Base-by-base conservation (phyloP, 1,140 invertebrate species). In the Scaptomyza graminum region DNA sequence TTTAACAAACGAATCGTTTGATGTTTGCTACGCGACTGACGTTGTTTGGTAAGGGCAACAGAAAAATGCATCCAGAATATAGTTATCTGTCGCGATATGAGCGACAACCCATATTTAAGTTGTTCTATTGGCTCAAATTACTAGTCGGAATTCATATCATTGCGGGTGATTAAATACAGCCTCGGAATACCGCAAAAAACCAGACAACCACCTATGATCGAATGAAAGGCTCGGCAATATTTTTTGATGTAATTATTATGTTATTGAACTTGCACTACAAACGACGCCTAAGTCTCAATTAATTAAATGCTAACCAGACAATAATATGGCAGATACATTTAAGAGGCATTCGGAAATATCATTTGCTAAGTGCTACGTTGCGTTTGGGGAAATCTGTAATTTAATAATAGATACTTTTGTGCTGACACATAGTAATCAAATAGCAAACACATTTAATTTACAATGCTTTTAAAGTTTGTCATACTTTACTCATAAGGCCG, bases 21-120 rank as follows among this genome's bases (percentile, higher is more conserved):
- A 59, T 59, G 16, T 61, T 18, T 39, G 9, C 34, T 49, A 56
- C 50, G 64, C 41, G 60, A 77, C 64, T 81, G 63, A 73, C 49
- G 46, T 46, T 22, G 37, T 22, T 22, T 22, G 18, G 18, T 22
- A 3, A 22, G 5, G 16, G 37, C 3, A 41, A 41, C 13, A 52
- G 47, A 15, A 67, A 34, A 25, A 5, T 15, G 22, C 12, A 13
- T 6, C 8, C 8, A 22, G 39, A 47, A 6, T 39, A 13, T 5
- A 46, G 13, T 47, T 51, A 18, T 37, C 16, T 43, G 13, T 12
- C 13, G 51, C 51, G 28, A 6, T 46, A 31, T 31, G 3, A 12
- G 5, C n/a, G 22, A 11, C 18, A 50, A 34, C 46, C 62, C 2
- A 39, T 43, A 51, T 16, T 64, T 39, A 65, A 41, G 37, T 18